Evolutionary conservation across 2,888 invertebrate genomes (phyloP).

Genomic region (Elegia similella): DNA sequence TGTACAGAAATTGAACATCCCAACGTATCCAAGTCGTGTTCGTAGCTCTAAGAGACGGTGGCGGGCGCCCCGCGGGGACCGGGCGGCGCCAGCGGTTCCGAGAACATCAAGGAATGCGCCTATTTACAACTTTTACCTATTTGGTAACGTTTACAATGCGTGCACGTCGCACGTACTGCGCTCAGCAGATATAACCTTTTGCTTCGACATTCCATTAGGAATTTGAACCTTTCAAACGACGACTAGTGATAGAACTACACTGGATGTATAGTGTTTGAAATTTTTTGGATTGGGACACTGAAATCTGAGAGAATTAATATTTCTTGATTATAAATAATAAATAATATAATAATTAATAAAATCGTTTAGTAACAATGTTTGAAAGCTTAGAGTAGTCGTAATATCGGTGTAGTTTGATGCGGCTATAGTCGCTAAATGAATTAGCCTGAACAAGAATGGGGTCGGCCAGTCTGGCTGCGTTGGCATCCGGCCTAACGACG

Average conservation of each 20-base stretch:
- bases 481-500: conserved; percentile 81
- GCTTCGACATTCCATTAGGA: conserved; percentile 40
- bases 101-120: conserved; percentile 73
- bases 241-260: neutral
- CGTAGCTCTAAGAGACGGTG: conserved; percentile 36
- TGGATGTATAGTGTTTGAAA: neutral
- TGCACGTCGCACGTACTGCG: conserved; percentile 59
- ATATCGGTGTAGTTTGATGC: conserved; percentile 30
- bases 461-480: conserved; percentile 78
- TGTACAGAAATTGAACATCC: too few species aligned
- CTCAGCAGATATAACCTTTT: conserved; percentile 50
- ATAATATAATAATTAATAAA: too few species aligned
- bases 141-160: conserved; percentile 73
- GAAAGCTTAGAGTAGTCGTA: neutral
- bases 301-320: too few species aligned
- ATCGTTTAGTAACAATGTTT: neutral
- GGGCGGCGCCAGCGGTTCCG: conserved; percentile 67
- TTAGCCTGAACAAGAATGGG: conserved; percentile 76
- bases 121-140: conserved; percentile 79
- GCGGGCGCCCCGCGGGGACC: conserved; percentile 29
- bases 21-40: conserved; percentile 22
- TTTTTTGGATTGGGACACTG: neutral
- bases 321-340: too few species aligned
- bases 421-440: conserved; percentile 70
- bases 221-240: conserved; percentile 5